These are phyloP conservation scores for Podarcis cretensis DNA, from an alignment of 2,113 vertebrate genomes.

Conservation along the genomic window DNA sequence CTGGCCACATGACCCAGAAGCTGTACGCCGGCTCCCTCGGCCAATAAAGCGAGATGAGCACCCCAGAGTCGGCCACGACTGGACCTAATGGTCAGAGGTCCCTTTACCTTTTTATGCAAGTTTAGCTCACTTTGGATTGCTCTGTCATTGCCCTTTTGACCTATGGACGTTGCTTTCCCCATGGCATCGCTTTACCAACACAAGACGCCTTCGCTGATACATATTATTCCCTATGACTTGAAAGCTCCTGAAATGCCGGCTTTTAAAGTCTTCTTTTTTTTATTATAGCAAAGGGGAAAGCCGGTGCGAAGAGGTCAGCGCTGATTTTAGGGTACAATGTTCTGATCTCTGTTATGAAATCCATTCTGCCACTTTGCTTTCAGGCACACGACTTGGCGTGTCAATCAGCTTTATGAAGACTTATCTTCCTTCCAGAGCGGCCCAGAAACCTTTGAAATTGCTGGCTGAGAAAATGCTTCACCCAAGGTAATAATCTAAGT, in stretches of 20 bases:
- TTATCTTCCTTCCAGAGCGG: conserved; percentile 10
- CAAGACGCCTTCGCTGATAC: neutral
- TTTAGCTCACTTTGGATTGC: too few species aligned
- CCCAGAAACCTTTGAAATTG: conserved; percentile 20
- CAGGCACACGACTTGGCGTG: conserved; percentile 8
- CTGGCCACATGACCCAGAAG: too few species aligned
- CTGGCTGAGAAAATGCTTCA: conserved; percentile 11
- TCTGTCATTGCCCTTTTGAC: neutral
- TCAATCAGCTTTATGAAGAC: conserved; percentile 24
- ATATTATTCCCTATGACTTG: too few species aligned
- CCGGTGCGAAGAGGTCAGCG: neutral
- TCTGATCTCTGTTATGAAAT: conserved; percentile 18
- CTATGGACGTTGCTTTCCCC: neutral
- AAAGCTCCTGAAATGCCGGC: too few species aligned
- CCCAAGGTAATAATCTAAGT: conserved; percentile 7
- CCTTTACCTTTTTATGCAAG: too few species aligned
- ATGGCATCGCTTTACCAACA: neutral
- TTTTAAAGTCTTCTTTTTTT: neutral
- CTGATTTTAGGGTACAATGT: neutral
- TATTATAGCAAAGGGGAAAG: neutral
- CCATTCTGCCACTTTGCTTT: conserved; percentile 15
- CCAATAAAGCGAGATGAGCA: too few species aligned
- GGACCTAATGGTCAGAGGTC: too few species aligned
- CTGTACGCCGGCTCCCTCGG: too few species aligned
- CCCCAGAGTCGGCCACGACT: too few species aligned